Evolutionary conservation across 2,113 vertebrate species (phyloP).

Genomic region (Hippopotamus amphibius): DNA sequence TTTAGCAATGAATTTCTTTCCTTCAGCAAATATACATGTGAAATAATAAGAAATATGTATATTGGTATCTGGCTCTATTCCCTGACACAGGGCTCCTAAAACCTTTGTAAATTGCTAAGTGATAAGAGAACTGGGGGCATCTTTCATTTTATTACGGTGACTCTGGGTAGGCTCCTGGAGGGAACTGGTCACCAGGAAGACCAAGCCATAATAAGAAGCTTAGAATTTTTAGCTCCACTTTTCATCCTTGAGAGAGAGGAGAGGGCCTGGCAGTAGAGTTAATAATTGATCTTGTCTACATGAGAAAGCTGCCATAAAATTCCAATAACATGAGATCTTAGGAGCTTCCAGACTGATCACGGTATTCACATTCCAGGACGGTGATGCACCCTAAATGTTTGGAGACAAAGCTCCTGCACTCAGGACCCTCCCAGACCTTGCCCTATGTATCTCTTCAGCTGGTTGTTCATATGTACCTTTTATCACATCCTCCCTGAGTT

Average conservation of each 20-base stretch:
- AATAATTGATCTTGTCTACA: background rate
- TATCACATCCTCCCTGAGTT: background rate
- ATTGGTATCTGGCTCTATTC: background rate
- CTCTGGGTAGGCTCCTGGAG: background rate
- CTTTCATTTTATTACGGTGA: background rate
- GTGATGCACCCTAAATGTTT: background rate
- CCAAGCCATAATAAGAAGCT: background rate
- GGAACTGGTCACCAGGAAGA: background rate
- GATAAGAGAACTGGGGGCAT: background rate
- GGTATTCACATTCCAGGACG: background rate
- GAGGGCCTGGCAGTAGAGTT: background rate
- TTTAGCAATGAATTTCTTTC: background rate
- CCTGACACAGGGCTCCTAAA: background rate
- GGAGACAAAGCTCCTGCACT: background rate
- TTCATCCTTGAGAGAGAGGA: background rate
- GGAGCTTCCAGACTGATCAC: background rate
- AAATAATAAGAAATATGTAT: background rate
- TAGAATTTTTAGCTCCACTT: background rate
- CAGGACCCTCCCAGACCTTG: background rate
- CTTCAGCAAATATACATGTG: background rate
- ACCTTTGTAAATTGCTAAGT: background rate
- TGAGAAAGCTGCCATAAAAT: background rate
- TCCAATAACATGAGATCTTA: background rate
- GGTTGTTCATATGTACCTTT: background rate
- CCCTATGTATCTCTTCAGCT: background rate